Conservation (phyloP, 2,888 invertebrate genomes). For the Cylindroiulus punctatus region DNA sequence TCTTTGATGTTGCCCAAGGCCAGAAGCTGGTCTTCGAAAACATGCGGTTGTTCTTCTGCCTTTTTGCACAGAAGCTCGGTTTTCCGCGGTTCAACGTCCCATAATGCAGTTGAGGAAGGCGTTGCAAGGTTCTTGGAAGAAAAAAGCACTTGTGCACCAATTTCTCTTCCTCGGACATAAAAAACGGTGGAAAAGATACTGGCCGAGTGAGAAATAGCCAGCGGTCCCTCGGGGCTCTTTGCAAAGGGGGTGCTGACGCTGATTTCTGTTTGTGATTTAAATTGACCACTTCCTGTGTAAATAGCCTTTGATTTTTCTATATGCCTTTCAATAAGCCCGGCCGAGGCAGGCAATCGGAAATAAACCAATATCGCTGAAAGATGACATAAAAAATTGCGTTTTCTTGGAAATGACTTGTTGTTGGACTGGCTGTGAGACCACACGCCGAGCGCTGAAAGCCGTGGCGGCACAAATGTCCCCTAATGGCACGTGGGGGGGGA, state of each 20-base stretch:
- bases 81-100: not conserved
- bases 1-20: not conserved
- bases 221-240: not conserved
- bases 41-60: not conserved
- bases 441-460: conserved; percentile 4
- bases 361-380: conserved; percentile 7
- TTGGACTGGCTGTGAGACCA: not conserved
- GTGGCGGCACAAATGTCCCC: not conserved
- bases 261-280: conserved; percentile 42
- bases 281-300: conserved; percentile 42
- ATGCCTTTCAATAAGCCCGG: not conserved
- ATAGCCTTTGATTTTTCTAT: conserved; percentile 23
- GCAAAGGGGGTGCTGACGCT: not conserved
- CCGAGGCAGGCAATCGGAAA: conserved; percentile 28
- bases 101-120: conserved; percentile 32
- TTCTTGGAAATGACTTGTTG: not conserved
- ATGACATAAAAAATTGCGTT: conserved; percentile 29
- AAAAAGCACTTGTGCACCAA: not conserved
- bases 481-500: not conserved
- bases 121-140: not conserved
- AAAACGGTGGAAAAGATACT: not conserved
- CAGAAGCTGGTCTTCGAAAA: not conserved
- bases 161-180: not conserved
- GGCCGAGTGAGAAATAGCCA: not conserved
- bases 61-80: not conserved